Percentiles rank a stretch among this genome's conserved stretches.
Conservation (phyloP, 2,797 vertebrate genomes). For the Pitangus sulphuratus region DNA sequence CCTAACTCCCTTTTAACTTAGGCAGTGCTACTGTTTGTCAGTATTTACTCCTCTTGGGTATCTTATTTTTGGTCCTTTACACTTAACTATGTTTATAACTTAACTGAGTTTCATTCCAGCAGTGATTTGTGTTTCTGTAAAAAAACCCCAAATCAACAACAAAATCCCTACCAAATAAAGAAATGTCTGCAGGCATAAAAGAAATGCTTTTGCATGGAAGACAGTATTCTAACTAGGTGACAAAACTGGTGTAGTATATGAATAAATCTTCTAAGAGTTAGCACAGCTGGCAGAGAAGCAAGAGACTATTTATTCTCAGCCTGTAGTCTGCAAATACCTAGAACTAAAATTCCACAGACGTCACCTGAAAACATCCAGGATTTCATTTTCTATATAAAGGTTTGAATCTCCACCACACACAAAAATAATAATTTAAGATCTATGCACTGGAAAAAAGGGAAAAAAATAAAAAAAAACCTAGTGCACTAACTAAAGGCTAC, state of each 20-base stretch:
- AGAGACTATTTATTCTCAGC: neutral
- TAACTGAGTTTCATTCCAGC: neutral
- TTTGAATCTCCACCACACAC: neutral
- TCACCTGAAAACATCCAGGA: neutral
- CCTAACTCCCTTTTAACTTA: neutral
- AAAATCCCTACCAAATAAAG: neutral
- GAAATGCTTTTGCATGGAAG: neutral
- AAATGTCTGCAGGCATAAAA: neutral
- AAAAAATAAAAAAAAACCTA: neutral
- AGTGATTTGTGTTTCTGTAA: neutral
- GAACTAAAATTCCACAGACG: neutral
- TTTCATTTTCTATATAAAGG: neutral
- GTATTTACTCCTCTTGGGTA: neutral
- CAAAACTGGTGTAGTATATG: neutral
- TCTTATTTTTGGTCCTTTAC: neutral
- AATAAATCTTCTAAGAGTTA: neutral
- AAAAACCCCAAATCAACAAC: neutral
- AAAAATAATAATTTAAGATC: neutral
- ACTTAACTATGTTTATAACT: neutral
- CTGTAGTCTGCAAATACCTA: neutral
- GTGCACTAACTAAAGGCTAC: neutral
- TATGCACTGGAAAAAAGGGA: neutral
- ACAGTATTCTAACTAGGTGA: neutral
- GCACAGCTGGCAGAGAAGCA: neutral
- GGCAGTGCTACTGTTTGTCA: neutral